Evolutionary conservation across 2,113 vertebrate species (phyloP).

Genomic region (Chaetops frenatus): DNA sequence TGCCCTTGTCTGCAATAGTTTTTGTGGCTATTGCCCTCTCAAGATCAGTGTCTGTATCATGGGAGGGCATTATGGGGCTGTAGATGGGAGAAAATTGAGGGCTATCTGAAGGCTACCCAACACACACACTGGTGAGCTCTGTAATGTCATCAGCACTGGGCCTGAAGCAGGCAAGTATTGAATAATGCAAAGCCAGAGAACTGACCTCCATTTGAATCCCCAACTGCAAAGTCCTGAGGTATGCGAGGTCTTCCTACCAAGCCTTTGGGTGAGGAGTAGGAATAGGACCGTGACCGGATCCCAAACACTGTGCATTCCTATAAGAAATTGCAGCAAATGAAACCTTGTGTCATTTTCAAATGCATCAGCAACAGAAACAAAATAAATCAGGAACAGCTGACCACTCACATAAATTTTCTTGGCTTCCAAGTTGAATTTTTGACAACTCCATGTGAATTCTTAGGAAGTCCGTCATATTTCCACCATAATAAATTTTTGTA

Average conservation of each 20-base stretch:
- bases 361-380: not conserved
- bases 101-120: fast-evolving
- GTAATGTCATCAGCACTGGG: not conserved
- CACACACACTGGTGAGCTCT: not conserved
- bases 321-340: not conserved
- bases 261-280: constrained; percentile 88
- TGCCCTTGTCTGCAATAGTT: not conserved
- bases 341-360: not conserved
- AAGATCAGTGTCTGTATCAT: not conserved
- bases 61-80: fast-evolving
- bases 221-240: constrained; percentile 61
- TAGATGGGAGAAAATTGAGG: not conserved
- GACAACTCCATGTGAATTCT: not conserved
- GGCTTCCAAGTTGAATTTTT: not conserved
- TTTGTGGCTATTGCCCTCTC: not conserved
- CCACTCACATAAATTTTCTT: fast-evolving
- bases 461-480: not conserved
- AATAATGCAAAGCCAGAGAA: not conserved
- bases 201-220: constrained; percentile 78
- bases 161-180: not conserved
- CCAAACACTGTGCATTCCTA: constrained; percentile 76
- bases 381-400: not conserved
- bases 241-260: constrained; percentile 69
- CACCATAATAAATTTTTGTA: not conserved
- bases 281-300: constrained; percentile 89